These are phyloP conservation scores for Furcula furcula DNA, from an alignment of 2,888 invertebrate species.

Conservation along the genomic window DNA sequence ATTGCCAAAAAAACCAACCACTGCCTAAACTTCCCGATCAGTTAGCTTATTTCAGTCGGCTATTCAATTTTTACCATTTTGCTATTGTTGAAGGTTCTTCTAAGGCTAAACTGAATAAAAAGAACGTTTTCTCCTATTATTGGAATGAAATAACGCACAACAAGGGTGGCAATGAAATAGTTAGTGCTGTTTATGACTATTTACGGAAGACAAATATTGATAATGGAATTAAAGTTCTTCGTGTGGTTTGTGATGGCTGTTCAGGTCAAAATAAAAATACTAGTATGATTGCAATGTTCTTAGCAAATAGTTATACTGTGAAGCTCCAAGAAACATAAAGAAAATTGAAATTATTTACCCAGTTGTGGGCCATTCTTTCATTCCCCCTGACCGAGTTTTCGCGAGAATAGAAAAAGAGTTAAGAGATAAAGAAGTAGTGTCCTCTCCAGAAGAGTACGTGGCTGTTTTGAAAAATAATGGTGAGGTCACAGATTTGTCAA, in stretches of 20 bases:
- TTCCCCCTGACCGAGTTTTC: slow-evolving; percentile 13
- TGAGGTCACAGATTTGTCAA: slow-evolving; percentile 12
- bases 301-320: slow-evolving; percentile 2
- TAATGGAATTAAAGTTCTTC: slow-evolving; percentile 5
- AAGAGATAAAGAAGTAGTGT: slow-evolving; percentile 9
- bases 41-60: slow-evolving; percentile 12
- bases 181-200: slow-evolving; percentile 13
- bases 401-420: slow-evolving; percentile 11
- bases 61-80: slow-evolving; percentile 36
- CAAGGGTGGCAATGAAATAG: slow-evolving; percentile 15
- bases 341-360: slow-evolving; percentile 10
- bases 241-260: slow-evolving; percentile 4
- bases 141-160: slow-evolving; percentile 10
- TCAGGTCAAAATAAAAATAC: slow-evolving; percentile 9
- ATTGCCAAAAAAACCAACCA: slow-evolving; percentile 28
- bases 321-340: slow-evolving; percentile 1
- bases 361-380: slow-evolving; percentile 14
- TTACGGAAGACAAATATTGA: slow-evolving; percentile 5
- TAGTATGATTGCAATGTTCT: slow-evolving; percentile 6
- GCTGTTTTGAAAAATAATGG: slow-evolving; percentile 12
- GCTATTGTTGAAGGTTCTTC: slow-evolving; percentile 36
- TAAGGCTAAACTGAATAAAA: slow-evolving; percentile 17
- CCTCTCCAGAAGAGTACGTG: slow-evolving; percentile 11
- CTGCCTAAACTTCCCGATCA: slow-evolving; percentile 23
- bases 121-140: slow-evolving; percentile 17